Base-by-base conservation (phyloP, 2,797 vertebrate species). In the Bryconaethiops microstoma region DNA sequence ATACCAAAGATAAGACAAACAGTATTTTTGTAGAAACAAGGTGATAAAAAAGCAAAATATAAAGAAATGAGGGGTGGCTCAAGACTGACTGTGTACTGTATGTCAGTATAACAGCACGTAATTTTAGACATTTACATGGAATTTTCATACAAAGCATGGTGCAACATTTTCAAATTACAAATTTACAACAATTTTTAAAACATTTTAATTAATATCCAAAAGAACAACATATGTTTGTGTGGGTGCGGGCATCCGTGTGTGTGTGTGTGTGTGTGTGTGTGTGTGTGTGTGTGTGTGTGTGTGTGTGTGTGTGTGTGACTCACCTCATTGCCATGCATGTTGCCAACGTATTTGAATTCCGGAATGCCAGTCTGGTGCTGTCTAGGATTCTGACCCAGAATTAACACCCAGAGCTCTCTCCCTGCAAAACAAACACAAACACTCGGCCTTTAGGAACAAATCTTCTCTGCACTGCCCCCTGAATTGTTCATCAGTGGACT, bases 241-340 rank as follows among this genome's bases (percentile, higher is more conserved):
- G 12, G 13, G n/a, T 62, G 59, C 29, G 23, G 25, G n/a, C 25
- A 17, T 29, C 12, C 23, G 57, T 65, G 74, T 73, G 52, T 62
- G 73, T 35, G 70, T 35, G 60, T 65, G 17, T 72, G 83, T 29
- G 63, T 16, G 50, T 45, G 21, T 78, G 35, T 55, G 45, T 35
- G 65, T 65, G 74, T 73, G 52, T 62, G 73, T 35, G 70, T 35
- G 57, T 65, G 74, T 73, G 52, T 62, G 73, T 35, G 70, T 35
- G 60, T 65, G 17, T 72, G 83, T 29, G 63, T 16, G 50, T 45
- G 21, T 78, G 35, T 55, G 45, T 35, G 65, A 39, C 50, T 67
- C 94, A 99, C 98, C 98, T 99, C 98, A 83, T 99, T 96, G 85
- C 98, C 98, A 86, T 99, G 97, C 96, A 99, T 98, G 91, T 99